Base-by-base conservation (phyloP, 1,140 invertebrate genomes). In the Orius laevigatus region DNA sequence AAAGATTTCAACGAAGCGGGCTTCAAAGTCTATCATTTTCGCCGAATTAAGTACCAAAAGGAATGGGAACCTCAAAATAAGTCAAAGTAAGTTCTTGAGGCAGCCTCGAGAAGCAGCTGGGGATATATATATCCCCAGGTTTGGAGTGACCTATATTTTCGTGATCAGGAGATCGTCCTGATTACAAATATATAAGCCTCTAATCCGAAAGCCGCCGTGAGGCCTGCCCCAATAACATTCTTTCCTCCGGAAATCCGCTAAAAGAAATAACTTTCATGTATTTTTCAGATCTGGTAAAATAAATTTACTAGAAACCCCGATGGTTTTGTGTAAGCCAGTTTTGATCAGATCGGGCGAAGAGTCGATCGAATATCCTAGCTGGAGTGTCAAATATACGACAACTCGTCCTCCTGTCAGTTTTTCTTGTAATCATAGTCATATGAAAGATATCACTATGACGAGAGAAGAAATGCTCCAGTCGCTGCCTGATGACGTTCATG, bases 261-360 rank as follows among this genome's bases (percentile, higher is more conserved):
- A n/a, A n/a, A n/a, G n/a, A n/a, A n/a, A n/a, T n/a, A n/a, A n/a
- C n/a, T n/a, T n/a, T 25, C 25, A 25, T 25, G 8, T 4, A 4
- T 25, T 25, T 25, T 25, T 25, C 8, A 25, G 25, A 8, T 25
- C 25, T 8, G 8, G 25, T 8, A 36, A 38, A 16, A 14, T 53
- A 4, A 53, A 50, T 42, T 36, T 55, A 10, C 25, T 55, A 11
- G 51, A 55, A 9, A 50, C 54, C 3, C 54, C 54, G 2, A 52
- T 53, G 51, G 41, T 48, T 18, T n/a, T 55, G 3, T 48, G 36
- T 15, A 51, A 51, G 18, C 20, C 34, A n/a, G 25, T 48, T 4
- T 15, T 39, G 4, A 19, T 33, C 18, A 25, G 46, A 20, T 9
- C 19, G 11, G 12, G 25, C 9, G 33, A 40, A 8, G 36, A 38